These are phyloP conservation scores for Dryas iulia DNA, from an alignment of 1,140 invertebrate species.

Conservation along the genomic window DNA sequence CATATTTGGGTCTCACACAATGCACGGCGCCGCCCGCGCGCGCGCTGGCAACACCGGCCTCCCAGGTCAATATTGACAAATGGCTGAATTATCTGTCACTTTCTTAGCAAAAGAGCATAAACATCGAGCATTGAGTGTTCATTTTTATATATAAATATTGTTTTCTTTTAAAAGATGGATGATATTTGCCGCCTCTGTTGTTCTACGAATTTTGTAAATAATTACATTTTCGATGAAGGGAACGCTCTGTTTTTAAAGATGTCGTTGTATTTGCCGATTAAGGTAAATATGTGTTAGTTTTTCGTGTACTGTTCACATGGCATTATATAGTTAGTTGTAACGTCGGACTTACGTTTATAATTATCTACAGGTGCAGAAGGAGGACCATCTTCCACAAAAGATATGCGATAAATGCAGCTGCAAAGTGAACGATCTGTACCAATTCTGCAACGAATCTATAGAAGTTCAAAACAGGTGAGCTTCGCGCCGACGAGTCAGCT, in stretches of 20 bases:
- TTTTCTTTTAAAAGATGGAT: slow-evolving; percentile 56
- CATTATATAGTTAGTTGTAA: not conserved
- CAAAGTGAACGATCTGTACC: slow-evolving; percentile 84
- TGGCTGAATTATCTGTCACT: slow-evolving; percentile 64
- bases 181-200: slow-evolving; percentile 73
- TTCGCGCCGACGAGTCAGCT: slow-evolving; percentile 36
- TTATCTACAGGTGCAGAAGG: slow-evolving; percentile 78
- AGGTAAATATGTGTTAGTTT: slow-evolving; percentile 51
- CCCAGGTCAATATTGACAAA: slow-evolving; percentile 73
- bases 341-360: not conserved
- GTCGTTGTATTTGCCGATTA: slow-evolving; percentile 73
- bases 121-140: slow-evolving; percentile 41
- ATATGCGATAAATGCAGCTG: slow-evolving; percentile 83
- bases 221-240: slow-evolving; percentile 73
- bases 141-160: slow-evolving; percentile 35
- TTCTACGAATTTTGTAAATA: slow-evolving; percentile 65
- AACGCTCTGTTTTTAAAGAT: slow-evolving; percentile 75
- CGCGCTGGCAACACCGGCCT: slow-evolving; percentile 11
- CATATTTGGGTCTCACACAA: slow-evolving; percentile 57
- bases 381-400: slow-evolving; percentile 83
- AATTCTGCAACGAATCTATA: slow-evolving; percentile 83
- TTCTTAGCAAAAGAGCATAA: slow-evolving; percentile 50
- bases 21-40: slow-evolving; percentile 19
- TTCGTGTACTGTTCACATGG: not conserved
- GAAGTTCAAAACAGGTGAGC: slow-evolving; percentile 81